Conservation (phyloP, 2,888 invertebrate genomes). For the Oligia fasciuncula region DNA sequence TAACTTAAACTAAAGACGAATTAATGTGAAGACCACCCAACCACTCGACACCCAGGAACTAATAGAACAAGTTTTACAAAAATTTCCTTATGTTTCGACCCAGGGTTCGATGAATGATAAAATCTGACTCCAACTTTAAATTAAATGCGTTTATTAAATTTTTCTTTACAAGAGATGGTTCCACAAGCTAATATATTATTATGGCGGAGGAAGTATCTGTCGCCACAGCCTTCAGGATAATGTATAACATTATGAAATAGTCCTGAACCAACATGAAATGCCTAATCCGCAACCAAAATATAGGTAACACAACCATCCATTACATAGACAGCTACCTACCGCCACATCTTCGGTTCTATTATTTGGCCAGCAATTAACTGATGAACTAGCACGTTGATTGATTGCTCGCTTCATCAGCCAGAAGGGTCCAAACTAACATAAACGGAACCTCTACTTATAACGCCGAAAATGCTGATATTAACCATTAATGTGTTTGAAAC, state of each 20-base stretch:
- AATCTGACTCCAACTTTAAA: too few relatives aligned
- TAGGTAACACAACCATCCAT: background rate
- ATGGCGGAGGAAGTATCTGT: too few relatives aligned
- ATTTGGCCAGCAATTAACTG: constrained; percentile 61
- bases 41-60: too few relatives aligned
- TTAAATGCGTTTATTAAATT: too few relatives aligned
- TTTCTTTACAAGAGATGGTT: too few relatives aligned
- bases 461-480: constrained; percentile 15
- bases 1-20: too few relatives aligned
- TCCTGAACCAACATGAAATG: background rate
- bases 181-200: too few relatives aligned
- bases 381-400: constrained; percentile 65
- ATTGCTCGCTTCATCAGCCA: constrained; percentile 55
- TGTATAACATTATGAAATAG: background rate
- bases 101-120: too few relatives aligned
- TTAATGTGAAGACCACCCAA: too few relatives aligned
- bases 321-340: background rate
- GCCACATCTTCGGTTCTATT: constrained; percentile 27
- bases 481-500: background rate
- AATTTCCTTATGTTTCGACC: too few relatives aligned
- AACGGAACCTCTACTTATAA: constrained; percentile 17
- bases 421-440: constrained; percentile 46
- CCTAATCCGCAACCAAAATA: background rate
- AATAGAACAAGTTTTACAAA: too few relatives aligned
- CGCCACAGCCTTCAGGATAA: too few relatives aligned